Percentiles rank a stretch among this genome's conserved stretches.
Evolutionary conservation across 1,140 invertebrate genomes (phyloP).

Genomic region (Lasioglossum baleicum): DNA sequence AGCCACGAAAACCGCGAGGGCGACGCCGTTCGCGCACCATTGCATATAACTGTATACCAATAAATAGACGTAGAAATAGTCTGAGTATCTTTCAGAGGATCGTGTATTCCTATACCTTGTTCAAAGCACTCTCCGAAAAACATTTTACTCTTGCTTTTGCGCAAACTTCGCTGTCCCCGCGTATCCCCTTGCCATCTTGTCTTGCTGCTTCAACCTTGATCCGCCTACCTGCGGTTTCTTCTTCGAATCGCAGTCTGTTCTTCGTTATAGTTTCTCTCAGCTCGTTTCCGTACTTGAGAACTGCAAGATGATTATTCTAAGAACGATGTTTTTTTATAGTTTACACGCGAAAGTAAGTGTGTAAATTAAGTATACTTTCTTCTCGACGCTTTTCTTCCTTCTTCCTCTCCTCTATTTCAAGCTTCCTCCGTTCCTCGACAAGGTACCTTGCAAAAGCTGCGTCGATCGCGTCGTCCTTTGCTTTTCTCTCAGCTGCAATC

Average conservation of each 20-base stretch:
- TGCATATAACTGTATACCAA: constrained; percentile 77
- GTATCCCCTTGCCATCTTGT: background rate
- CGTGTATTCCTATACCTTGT: no score
- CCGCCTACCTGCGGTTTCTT: background rate
- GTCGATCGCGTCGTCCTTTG: constrained; percentile 22
- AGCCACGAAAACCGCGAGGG: constrained; percentile 50
- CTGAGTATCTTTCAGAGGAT: background rate
- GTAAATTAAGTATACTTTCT: background rate
- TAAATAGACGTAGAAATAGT: constrained; percentile 59
- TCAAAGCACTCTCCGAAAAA: background rate
- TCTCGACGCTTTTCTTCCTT: background rate
- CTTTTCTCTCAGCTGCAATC: constrained; percentile 1
- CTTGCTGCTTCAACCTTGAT: no score
- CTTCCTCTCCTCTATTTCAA: background rate
- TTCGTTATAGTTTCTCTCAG: constrained; percentile 5
- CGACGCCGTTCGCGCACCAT: constrained; percentile 68
- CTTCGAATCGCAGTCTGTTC: background rate
- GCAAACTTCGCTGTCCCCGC: background rate
- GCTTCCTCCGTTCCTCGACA: constrained; percentile 6
- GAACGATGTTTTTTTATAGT: background rate
- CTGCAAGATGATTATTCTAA: background rate
- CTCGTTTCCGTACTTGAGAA: constrained; percentile 8
- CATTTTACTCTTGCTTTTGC: background rate
- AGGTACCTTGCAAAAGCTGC: constrained; percentile 13
- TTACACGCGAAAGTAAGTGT: no score